Percentiles rank a stretch among this genome's conserved stretches.
phyloP scores from a whole-genome alignment of 2,113 vertebrate genomes.

The human (Homo sapiens) region DNA sequence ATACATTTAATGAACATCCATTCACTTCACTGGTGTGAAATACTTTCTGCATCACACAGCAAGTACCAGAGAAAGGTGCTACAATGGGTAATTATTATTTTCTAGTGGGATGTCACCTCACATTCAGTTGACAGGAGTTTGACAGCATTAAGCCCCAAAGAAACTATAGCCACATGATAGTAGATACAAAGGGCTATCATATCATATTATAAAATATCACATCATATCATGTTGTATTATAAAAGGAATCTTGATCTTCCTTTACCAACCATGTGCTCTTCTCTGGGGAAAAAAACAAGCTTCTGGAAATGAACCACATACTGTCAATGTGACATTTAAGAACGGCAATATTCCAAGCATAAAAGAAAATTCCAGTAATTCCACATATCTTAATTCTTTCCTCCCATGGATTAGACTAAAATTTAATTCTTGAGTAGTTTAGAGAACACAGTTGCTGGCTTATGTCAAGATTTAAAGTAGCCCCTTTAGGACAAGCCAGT shows the following conservation, averaged over 20 bases:
- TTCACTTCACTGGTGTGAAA: constrained; percentile 65
- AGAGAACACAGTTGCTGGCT: not conserved
- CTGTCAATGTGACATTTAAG: not conserved
- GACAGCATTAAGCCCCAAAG: constrained; percentile 74
- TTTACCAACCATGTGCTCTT: constrained; percentile 48
- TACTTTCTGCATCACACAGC: constrained; percentile 68
- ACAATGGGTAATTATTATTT: constrained; percentile 79
- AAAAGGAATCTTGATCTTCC: constrained; percentile 75
- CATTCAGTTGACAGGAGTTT: constrained; percentile 50
- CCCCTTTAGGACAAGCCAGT: not conserved
- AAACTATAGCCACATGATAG: constrained; percentile 77
- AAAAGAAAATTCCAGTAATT: constrained; percentile 28
- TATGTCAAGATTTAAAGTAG: not conserved
- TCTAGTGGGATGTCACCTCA: constrained; percentile 78
- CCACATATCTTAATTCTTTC: constrained; percentile 19
- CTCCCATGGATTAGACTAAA: not conserved
- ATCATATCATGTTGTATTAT: not conserved
- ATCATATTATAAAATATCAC: constrained; percentile 43
- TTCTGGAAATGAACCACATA: not conserved
- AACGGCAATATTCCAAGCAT: constrained; percentile 49
- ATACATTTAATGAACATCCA: constrained; percentile 61
- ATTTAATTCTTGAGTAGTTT: not conserved
- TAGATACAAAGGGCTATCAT: constrained; percentile 72
- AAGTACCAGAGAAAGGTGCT: constrained; percentile 66
- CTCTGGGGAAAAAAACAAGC: constrained; percentile 12